Base-by-base conservation (phyloP, 2,113 vertebrate genomes). In the Lycocorax pyrrhopterus region DNA sequence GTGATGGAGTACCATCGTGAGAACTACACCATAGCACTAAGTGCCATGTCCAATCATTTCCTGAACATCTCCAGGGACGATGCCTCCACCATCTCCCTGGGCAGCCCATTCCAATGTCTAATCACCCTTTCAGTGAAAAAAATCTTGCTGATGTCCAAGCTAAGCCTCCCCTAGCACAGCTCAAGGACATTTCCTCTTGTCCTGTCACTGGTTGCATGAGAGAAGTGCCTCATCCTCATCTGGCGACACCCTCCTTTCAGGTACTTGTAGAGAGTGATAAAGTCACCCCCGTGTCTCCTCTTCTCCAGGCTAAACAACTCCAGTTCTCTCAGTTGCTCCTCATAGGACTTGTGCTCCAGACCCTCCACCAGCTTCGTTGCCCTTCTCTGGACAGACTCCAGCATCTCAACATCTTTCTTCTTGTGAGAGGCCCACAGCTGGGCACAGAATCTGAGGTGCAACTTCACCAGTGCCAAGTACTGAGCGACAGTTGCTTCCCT, bases 131-230 rank as follows among this genome's bases (percentile, higher is more conserved):
- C 17, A 43, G 26, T 77, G 49, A 56, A 63, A 47, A 27, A 77
- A 63, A 3, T 23, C 21, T 55, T 69, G 30, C 32, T 49, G 41
- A 49, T 49, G 10, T 27, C 71, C 47, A 83, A 8, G 8, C 6
- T 33, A 75, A 76, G 69, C 26, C 17, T 76, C 12, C 30, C 13
- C 19, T 19, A 21, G 16, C n/a, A 67, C 29, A 67, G 41, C 20
- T 46, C 55, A 37, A 44, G 68, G 44, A 56, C 44, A 66, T 74
- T 67, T 59, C 13, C 23, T 74, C 26, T 44, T 12, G 5, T 67
- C 37, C 16, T 52, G 16, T 30, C 37, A 17, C 11, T 39, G 20
- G 27, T 2, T 52, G 16, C 0, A 0, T 43, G 26, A 30, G 4
- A 62, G 21, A 55, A 47, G 35, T 76, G 22, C 17, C 26, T 46